Percentiles rank a stretch among this genome's conserved stretches.
phyloP scores from a whole-genome alignment of 2,113 vertebrate genomes.

The Paramormyrops kingsleyae region DNA sequence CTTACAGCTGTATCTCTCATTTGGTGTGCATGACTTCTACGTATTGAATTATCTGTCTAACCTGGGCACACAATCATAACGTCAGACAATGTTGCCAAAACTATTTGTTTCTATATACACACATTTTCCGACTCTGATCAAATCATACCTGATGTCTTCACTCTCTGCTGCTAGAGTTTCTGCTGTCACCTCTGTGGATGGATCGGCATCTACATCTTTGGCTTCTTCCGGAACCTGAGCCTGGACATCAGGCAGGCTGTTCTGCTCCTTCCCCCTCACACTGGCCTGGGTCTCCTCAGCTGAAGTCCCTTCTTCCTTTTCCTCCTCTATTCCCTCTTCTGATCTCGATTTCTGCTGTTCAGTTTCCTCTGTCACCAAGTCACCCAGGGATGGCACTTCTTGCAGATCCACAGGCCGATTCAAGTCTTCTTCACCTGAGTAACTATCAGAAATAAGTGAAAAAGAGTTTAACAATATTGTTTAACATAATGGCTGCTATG shows the following conservation, averaged over 20 bases:
- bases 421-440: constrained; percentile 19
- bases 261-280: neutral
- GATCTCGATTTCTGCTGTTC: neutral
- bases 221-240: neutral
- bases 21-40: neutral
- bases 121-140: neutral
- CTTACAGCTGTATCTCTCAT: neutral
- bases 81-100: neutral
- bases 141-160: neutral
- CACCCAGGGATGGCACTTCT: constrained; percentile 28
- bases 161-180: neutral
- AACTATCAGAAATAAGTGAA: constrained; percentile 27
- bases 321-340: neutral
- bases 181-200: neutral
- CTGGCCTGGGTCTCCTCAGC: neutral
- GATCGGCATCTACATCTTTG: neutral
- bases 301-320: constrained; percentile 12
- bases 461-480: neutral
- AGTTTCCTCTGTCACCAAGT: constrained; percentile 23
- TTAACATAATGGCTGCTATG: neutral
- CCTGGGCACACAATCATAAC: neutral
- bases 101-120: neutral
- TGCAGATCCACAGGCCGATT: constrained; percentile 14
- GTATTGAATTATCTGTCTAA: neutral
- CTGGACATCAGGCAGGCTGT: neutral